Conservation (phyloP, 1,140 invertebrate genomes). For the Cyphomyrmex costatus region DNA sequence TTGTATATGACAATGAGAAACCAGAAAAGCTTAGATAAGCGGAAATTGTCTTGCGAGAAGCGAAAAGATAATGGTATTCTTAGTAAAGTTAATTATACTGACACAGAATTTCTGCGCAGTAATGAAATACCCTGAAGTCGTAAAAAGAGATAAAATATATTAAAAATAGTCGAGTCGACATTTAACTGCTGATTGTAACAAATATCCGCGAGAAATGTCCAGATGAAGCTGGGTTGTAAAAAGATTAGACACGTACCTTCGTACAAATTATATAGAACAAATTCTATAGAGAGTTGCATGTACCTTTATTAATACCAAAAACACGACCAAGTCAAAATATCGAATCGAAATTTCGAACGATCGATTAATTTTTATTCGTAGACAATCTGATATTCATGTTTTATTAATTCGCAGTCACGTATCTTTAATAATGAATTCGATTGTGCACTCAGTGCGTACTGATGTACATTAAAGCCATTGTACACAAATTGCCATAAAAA, state of each 20-base stretch:
- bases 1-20: neutral
- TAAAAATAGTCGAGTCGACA: constrained; percentile 17
- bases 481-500: too few species aligned
- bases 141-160: constrained; percentile 30
- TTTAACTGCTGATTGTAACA: constrained; percentile 27
- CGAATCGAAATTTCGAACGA: neutral
- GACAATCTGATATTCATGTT: neutral
- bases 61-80: neutral
- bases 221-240: constrained; percentile 20
- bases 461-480: too few species aligned
- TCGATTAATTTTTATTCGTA: neutral
- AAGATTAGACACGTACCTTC: constrained; percentile 38
- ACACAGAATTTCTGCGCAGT: neutral
- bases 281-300: neutral
- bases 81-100: constrained; percentile 10
- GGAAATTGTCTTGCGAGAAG: neutral
- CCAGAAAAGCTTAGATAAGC: neutral
- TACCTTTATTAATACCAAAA: neutral
- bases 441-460: too few species aligned
- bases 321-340: neutral
- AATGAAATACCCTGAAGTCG: neutral
- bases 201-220: neutral
- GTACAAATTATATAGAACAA: neutral
- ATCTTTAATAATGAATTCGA: too few species aligned
- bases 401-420: neutral